Evolutionary conservation across 1,140 invertebrate species (phyloP).

Genomic region (Sitophilus oryzae): DNA sequence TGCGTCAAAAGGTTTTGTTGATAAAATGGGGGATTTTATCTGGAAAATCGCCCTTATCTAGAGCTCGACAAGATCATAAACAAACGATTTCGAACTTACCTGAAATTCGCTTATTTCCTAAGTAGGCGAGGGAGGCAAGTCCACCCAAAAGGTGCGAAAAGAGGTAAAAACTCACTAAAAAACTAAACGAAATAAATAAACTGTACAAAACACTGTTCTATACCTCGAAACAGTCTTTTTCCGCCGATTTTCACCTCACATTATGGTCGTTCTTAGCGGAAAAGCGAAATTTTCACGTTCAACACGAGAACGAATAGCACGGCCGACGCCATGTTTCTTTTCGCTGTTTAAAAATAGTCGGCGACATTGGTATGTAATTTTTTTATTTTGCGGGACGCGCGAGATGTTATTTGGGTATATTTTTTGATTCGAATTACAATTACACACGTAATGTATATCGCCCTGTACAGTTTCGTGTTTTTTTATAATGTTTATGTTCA

Average conservation of each 20-base stretch:
- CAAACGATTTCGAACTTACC: neutral
- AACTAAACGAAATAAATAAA: slow-evolving; percentile 18
- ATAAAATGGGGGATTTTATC: slow-evolving; percentile 1
- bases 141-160: slow-evolving; percentile 14
- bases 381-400: slow-evolving; percentile 4
- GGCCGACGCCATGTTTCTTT: slow-evolving; percentile 34
- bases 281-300: slow-evolving; percentile 19
- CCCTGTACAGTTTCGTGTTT: too few species aligned
- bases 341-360: slow-evolving; percentile 36
- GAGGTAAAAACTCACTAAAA: slow-evolving; percentile 16
- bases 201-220: slow-evolving; percentile 20
- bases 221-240: slow-evolving; percentile 16
- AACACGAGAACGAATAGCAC: slow-evolving; percentile 11
- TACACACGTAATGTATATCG: too few species aligned
- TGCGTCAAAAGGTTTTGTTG: slow-evolving; percentile 10
- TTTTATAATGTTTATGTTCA: too few species aligned
- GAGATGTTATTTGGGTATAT: neutral
- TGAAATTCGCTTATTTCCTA: slow-evolving; percentile 6
- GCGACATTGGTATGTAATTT: slow-evolving; percentile 21
- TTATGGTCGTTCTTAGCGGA: slow-evolving; percentile 11
- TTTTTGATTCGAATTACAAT: neutral
- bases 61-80: neutral
- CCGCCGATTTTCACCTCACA: slow-evolving; percentile 16
- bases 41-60: neutral
- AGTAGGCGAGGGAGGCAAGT: slow-evolving; percentile 15